phyloP scores from a whole-genome alignment of 2,797 vertebrate species.

The Periophthalmus magnuspinnatus region DNA sequence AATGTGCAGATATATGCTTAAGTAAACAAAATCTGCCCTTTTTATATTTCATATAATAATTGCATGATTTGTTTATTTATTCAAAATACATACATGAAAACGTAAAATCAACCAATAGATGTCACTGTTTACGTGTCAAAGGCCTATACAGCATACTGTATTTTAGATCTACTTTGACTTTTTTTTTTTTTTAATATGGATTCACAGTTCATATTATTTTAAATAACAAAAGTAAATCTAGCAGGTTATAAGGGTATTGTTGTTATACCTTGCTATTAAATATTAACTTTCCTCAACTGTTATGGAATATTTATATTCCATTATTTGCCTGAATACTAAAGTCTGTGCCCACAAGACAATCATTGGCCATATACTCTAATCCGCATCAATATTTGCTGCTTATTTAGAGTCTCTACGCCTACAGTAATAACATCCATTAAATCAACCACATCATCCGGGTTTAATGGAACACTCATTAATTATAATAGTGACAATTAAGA shows the following conservation, averaged over 20 bases:
- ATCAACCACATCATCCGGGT: background rate
- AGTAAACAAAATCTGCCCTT: background rate
- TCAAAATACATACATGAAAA: background rate
- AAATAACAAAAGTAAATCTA: background rate
- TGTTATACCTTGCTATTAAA: too few species aligned
- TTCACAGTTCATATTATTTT: background rate
- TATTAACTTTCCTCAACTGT: background rate
- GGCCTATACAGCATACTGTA: background rate
- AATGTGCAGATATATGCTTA: background rate
- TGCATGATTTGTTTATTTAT: background rate
- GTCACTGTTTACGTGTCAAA: background rate
- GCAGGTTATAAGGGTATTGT: background rate
- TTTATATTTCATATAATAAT: background rate
- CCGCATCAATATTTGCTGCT: background rate
- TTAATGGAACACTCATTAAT: background rate
- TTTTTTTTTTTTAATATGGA: too few species aligned
- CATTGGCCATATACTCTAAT: background rate
- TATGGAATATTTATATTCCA: background rate
- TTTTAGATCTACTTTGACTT: too few species aligned
- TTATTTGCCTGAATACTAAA: background rate
- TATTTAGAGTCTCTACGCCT: background rate
- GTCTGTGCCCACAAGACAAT: background rate
- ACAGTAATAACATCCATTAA: background rate
- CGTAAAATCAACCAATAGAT: constrained; percentile 2
- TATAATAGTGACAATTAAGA: background rate